A percentile compares a stretch with the other conserved stretches of the same genome.
Evolutionary conservation across 2,113 vertebrate genomes (phyloP).

Genomic region (Balaenoptera acutorostrata): DNA sequence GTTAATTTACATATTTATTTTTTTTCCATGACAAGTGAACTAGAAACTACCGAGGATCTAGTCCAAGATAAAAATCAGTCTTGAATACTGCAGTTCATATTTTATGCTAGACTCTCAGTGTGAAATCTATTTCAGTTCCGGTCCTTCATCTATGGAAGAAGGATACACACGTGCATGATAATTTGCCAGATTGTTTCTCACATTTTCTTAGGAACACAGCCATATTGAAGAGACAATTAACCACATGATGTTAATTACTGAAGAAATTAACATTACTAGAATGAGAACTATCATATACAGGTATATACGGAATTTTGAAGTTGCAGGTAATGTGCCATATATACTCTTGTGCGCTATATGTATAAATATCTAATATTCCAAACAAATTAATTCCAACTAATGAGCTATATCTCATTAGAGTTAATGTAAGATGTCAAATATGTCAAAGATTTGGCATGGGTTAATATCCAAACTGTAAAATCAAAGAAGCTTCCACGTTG

Average conservation of each 20-base stretch:
- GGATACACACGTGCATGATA: slow-evolving; percentile 31
- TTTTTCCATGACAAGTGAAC: neutral
- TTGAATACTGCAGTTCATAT: slow-evolving; percentile 33
- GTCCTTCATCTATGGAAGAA: slow-evolving; percentile 43
- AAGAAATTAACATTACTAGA: slow-evolving; percentile 33
- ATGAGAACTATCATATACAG: neutral
- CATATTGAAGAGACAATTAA: slow-evolving; percentile 51
- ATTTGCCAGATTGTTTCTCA: slow-evolving; percentile 46
- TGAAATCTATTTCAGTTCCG: slow-evolving; percentile 30
- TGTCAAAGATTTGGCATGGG: neutral
- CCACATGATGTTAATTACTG: slow-evolving; percentile 46
- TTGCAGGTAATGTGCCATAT: neutral
- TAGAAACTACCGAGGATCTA: slow-evolving; percentile 44
- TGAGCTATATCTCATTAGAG: neutral
- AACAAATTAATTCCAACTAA: neutral
- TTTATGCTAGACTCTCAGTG: slow-evolving; percentile 19
- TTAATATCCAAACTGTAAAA: neutral
- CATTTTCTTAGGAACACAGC: slow-evolving; percentile 36
- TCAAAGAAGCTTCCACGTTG: neutral
- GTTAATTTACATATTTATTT: neutral
- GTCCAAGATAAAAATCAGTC: slow-evolving; percentile 53
- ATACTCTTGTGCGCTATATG: neutral
- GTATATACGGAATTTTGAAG: neutral
- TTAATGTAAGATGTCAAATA: neutral
- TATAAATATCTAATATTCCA: neutral